Percentiles rank a stretch among this genome's conserved stretches.
phyloP scores from a whole-genome alignment of 2,797 vertebrate genomes.

The Rhinoraja longicauda region DNA sequence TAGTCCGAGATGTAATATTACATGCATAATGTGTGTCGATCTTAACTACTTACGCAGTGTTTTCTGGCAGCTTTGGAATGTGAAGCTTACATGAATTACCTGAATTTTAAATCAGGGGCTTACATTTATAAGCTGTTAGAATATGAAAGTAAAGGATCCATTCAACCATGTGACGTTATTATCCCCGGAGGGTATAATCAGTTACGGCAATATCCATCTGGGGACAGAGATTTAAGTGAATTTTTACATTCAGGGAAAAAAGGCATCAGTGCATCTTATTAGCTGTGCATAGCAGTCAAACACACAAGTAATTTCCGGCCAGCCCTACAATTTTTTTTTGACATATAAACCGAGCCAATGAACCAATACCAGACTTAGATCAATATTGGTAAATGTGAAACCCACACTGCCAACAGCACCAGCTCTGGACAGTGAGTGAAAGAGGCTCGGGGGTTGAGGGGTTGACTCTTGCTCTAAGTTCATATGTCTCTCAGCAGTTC shows the following conservation, averaged over 20 bases:
- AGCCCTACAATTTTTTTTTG: neutral
- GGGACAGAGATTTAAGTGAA: neutral
- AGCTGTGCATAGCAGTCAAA: neutral
- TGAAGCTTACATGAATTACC: neutral
- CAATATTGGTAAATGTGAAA: neutral
- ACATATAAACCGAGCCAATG: neutral
- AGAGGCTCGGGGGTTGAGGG: too few species aligned
- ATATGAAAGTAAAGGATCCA: neutral
- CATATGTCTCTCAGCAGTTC: too few species aligned
- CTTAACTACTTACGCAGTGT: neutral
- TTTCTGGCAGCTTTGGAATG: neutral
- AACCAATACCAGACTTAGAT: neutral
- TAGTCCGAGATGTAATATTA: neutral
- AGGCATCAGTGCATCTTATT: neutral
- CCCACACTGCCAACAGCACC: too few species aligned
- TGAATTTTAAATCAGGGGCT: neutral
- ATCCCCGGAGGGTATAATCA: neutral
- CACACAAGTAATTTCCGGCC: neutral
- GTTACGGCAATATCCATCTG: neutral
- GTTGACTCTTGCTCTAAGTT: too few species aligned
- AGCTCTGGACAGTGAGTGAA: too few species aligned
- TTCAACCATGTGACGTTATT: neutral
- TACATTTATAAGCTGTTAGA: neutral
- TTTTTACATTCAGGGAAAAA: neutral
- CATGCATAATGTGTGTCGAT: neutral